A percentile compares a stretch with the other conserved stretches of the same genome.
phyloP scores from a whole-genome alignment of 1,140 invertebrate genomes.

The Drosophila tropicalis region DNA sequence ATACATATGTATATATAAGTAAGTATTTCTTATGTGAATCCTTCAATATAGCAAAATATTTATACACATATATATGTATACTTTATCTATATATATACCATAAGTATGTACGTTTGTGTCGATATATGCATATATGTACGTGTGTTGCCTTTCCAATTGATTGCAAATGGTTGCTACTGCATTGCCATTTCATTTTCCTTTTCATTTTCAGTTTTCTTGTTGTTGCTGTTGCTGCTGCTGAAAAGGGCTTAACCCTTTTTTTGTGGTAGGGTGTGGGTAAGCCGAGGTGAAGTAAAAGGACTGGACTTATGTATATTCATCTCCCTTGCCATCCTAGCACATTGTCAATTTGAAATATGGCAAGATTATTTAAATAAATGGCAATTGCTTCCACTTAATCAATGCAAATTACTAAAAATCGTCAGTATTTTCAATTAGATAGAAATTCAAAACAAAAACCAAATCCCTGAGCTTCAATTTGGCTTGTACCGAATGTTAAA shows the following conservation, averaged over 20 bases:
- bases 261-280: not conserved
- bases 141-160: slow-evolving; percentile 42
- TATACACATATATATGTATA: not conserved
- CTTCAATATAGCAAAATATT: slow-evolving; percentile 11
- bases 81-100: not conserved
- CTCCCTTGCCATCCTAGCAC: slow-evolving; percentile 7
- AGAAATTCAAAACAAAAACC: not conserved
- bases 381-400: slow-evolving; percentile 30
- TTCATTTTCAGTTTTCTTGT: slow-evolving; percentile 18
- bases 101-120: not conserved
- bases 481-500: not conserved
- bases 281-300: not conserved
- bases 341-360: slow-evolving; percentile 65
- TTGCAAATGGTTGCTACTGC: slow-evolving; percentile 59
- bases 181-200: slow-evolving; percentile 43
- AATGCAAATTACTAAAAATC: slow-evolving; percentile 15
- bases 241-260: slow-evolving; percentile 62
- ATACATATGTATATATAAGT: not conserved
- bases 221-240: slow-evolving; percentile 40
- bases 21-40: slow-evolving; percentile 6
- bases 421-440: slow-evolving; percentile 34
- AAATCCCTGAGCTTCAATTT: not conserved
- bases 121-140: not conserved
- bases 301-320: too few species aligned
- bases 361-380: slow-evolving; percentile 74